Percentiles rank a stretch among this genome's conserved stretches.
phyloP scores from a whole-genome alignment of 1,140 invertebrate species.

The Lethocerus indicus region DNA sequence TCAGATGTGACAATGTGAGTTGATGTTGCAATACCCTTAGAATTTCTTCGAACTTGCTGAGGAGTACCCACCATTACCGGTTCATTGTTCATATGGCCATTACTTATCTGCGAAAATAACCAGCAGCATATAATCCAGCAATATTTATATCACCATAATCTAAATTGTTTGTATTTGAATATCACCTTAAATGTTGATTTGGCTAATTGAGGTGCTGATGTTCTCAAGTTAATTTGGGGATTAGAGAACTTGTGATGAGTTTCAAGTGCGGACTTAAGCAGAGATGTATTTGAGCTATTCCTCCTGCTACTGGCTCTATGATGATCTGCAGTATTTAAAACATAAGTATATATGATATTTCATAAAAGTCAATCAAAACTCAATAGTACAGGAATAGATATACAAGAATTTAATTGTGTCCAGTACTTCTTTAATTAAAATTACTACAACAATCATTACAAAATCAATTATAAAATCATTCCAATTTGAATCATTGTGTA shows the following conservation, averaged over 20 bases:
- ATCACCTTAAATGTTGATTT: too few species aligned
- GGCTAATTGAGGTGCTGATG: constrained; percentile 9
- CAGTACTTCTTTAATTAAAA: neutral
- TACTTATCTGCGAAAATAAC: too few species aligned
- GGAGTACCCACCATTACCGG: too few species aligned
- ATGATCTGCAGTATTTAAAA: constrained; percentile 2
- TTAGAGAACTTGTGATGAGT: constrained; percentile 15
- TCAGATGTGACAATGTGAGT: too few species aligned
- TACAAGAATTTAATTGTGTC: neutral
- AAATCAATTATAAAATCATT: neutral
- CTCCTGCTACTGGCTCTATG: constrained; percentile 14
- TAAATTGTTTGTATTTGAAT: too few species aligned
- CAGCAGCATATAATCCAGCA: too few species aligned
- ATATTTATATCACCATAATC: too few species aligned
- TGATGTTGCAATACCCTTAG: too few species aligned
- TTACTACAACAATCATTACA: neutral
- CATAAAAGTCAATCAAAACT: neutral
- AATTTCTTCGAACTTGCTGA: too few species aligned
- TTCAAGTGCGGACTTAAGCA: constrained; percentile 16
- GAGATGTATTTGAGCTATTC: constrained; percentile 14
- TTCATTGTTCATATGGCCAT: too few species aligned
- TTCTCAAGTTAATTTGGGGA: constrained; percentile 15
- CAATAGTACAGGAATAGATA: neutral
- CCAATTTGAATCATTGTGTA: neutral
- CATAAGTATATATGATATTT: neutral